Conservation (phyloP, 2,888 invertebrate genomes). For the Volucella inanis region DNA sequence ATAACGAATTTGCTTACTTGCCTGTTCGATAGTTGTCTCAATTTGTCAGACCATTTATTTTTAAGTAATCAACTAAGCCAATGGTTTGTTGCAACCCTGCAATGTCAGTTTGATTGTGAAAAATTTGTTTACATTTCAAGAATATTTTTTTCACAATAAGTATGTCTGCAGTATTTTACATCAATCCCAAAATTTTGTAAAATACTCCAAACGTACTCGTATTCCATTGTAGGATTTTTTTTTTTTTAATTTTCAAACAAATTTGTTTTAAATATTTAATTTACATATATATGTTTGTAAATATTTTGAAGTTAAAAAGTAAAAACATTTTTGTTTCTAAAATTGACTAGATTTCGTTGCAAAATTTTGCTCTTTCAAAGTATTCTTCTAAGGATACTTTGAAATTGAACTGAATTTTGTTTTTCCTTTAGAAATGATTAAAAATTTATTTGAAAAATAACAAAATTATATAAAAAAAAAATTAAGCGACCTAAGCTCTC, state of each 20-base stretch:
- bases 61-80: no score
- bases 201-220: conserved; percentile 52
- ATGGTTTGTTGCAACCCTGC: not conserved
- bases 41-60: no score
- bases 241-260: conserved; percentile 7
- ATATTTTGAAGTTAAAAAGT: not conserved
- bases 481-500: conserved; percentile 41
- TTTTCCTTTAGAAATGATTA: not conserved
- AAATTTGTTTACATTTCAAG: not conserved
- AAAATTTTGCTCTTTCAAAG: conserved; percentile 44
- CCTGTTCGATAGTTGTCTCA: no score
- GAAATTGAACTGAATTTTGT: conserved; percentile 41
- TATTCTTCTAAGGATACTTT: conserved; percentile 37
- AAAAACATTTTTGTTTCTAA: conserved; percentile 9
- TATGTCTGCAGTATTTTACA: conserved; percentile 58
- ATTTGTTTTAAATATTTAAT: conserved; percentile 8
- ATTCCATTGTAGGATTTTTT: conserved; percentile 19
- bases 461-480: not conserved
- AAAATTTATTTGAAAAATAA: not conserved
- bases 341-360: not conserved
- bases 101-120: not conserved
- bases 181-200: conserved; percentile 59
- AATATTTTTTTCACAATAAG: conserved; percentile 1
- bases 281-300: no score
- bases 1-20: no score